Base-by-base conservation (phyloP, 2,113 vertebrate species). In the Campylomormyrus tamandua region DNA sequence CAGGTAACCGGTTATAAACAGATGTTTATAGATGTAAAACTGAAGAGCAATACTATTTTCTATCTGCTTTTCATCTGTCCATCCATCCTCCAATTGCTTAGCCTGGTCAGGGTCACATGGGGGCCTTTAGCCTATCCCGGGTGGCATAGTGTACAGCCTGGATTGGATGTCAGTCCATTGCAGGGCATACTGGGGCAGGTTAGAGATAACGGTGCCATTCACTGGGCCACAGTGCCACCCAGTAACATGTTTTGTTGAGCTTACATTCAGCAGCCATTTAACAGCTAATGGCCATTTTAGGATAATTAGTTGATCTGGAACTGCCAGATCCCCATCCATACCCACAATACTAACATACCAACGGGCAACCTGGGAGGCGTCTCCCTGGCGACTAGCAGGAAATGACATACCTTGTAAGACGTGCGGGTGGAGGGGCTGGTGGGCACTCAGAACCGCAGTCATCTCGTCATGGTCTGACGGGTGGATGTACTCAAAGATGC, bases 401-500 rank as follows among this genome's bases (percentile, higher is more conserved):
- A 84, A 15, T 83, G 49, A 56, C 49, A 21, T 15, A 98, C 98
- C 98, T 96, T 97, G 96, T 84, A 97, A 94, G 91, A 98, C 95
- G 92, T 98, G 97, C 35, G 96, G 96, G 77, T 97, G 97, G 2
- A 97, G 95, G 0, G 97, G 97, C 45, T 97, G 97, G 89, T 97
- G 97, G 42, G 97, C 95, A 0, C 96, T 95, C 10, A 99, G 96
- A 24, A 99, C 97, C 0, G 97, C 97, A 0, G 97, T 98, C 98
- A 99, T 98, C 95, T 99, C 98, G 0, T 99, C 98, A 0, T 99
- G 98, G 89, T 99, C 98, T 0, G 98, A 98, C 10, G 98, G 98
- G 86, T 99, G 98, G 92, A 99, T 98, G 91, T 99, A 99, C 87
- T 99, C 98, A 53, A 98, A 99, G 90, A 99, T 98, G 89, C 97